These are phyloP conservation scores for Camelus dromedarius DNA, from an alignment of 2,113 vertebrate species.

Conservation along the genomic window DNA sequence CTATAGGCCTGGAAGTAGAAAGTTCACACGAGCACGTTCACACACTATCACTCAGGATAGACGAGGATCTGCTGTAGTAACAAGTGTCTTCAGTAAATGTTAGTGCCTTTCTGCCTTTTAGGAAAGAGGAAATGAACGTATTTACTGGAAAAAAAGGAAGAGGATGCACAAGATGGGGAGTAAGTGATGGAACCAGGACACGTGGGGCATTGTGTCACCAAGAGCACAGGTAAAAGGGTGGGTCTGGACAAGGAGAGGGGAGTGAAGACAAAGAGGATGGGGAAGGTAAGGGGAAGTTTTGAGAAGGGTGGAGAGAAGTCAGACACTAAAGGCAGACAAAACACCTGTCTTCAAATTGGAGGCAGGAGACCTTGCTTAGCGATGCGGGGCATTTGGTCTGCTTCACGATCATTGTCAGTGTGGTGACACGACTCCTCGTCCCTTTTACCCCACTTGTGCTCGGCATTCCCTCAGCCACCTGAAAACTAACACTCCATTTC, in stretches of 20 bases:
- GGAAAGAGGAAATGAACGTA: not conserved
- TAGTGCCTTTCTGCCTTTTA: not conserved
- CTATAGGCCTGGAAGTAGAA: not conserved
- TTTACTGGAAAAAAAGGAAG: not conserved
- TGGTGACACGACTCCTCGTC: not conserved
- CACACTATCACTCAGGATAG: not conserved
- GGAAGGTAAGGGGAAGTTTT: not conserved
- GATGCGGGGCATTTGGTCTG: too few relatives aligned
- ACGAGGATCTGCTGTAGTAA: not conserved
- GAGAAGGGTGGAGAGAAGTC: not conserved
- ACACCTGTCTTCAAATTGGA: not conserved
- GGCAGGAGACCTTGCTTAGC: too few relatives aligned
- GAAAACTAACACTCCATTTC: not conserved
- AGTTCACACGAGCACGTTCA: not conserved
- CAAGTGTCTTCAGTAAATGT: not conserved
- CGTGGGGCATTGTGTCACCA: fast-evolving
- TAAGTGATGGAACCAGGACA: not conserved
- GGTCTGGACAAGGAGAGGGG: not conserved
- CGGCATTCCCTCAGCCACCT: not conserved
- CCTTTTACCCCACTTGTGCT: not conserved
- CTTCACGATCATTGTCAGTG: fast-evolving
- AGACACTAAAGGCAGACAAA: not conserved
- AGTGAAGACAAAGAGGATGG: fast-evolving
- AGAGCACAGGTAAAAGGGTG: fast-evolving
- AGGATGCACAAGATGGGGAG: fast-evolving